phyloP scores from a whole-genome alignment of 1,140 invertebrate genomes.

The Leptonema lineaticorne region DNA sequence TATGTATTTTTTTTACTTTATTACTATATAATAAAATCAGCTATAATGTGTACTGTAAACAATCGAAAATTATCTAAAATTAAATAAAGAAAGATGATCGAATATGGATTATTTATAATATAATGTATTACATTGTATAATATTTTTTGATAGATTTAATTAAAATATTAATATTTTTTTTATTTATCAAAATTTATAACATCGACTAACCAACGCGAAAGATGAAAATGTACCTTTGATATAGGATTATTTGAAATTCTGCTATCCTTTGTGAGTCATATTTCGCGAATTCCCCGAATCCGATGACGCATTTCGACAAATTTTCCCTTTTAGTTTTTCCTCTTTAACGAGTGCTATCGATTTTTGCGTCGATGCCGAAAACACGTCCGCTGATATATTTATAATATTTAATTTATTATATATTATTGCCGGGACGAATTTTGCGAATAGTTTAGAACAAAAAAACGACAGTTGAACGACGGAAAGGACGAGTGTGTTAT shows the following conservation, averaged over 20 bases:
- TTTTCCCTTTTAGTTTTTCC: neutral
- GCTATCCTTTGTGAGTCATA: constrained; percentile 5
- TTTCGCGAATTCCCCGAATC: constrained; percentile 1
- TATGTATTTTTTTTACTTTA: constrained; percentile 19
- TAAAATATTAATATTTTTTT: neutral
- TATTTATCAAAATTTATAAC: neutral
- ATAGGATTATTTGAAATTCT: constrained; percentile 9
- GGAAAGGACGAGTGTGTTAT: too few species aligned
- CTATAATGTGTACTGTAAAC: too few species aligned
- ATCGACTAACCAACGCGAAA: neutral
- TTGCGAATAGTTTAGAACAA: too few species aligned
- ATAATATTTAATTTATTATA: neutral
- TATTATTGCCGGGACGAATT: too few species aligned
- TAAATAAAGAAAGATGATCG: too few species aligned
- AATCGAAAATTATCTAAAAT: too few species aligned
- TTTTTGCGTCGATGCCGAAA: neutral
- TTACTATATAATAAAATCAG: too few species aligned
- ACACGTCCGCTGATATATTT: neutral
- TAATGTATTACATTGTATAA: too few species aligned
- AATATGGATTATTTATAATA: too few species aligned
- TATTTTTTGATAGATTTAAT: too few species aligned
- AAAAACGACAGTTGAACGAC: too few species aligned
- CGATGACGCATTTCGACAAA: neutral
- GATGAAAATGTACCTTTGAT: constrained; percentile 9
- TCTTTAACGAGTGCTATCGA: neutral